Evolutionary conservation across 2,113 vertebrate species (phyloP).

Genomic region (Eubucco bourcierii): DNA sequence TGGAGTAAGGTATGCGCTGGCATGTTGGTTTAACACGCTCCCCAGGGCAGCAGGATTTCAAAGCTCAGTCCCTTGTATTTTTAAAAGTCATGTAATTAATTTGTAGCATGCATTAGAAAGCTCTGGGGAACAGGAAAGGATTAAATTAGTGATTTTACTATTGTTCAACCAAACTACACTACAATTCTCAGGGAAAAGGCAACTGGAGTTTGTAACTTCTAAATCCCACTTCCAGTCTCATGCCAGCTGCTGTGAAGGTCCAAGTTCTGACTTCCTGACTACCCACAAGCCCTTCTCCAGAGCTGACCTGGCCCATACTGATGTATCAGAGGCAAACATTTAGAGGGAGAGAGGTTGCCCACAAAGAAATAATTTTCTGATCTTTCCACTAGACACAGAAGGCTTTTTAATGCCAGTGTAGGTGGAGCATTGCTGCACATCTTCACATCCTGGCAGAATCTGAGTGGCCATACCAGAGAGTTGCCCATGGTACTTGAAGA

Average conservation of each 20-base stretch:
- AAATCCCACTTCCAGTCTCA: background rate
- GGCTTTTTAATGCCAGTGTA: background rate
- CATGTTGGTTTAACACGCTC: background rate
- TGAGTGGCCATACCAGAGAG: background rate
- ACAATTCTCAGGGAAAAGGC: background rate
- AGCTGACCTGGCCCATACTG: background rate
- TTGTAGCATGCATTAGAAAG: background rate
- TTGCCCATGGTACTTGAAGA: background rate
- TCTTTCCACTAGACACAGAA: rapidly evolving
- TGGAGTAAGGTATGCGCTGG: rapidly evolving
- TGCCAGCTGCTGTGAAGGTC: background rate
- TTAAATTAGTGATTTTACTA: background rate
- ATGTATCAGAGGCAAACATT: background rate
- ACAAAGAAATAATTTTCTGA: background rate
- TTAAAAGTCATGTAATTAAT: slow-evolving; percentile 10
- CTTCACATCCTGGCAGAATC: background rate
- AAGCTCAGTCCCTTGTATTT: background rate
- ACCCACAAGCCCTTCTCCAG: background rate
- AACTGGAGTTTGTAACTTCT: background rate
- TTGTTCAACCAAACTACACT: background rate
- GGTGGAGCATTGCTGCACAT: rapidly evolving
- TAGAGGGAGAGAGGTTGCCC: background rate
- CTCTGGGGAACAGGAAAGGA: background rate
- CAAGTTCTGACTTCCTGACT: background rate
- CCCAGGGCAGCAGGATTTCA: background rate